These are phyloP conservation scores for Scomber scombrus DNA, from an alignment of 2,113 vertebrate species.

Conservation along the genomic window DNA sequence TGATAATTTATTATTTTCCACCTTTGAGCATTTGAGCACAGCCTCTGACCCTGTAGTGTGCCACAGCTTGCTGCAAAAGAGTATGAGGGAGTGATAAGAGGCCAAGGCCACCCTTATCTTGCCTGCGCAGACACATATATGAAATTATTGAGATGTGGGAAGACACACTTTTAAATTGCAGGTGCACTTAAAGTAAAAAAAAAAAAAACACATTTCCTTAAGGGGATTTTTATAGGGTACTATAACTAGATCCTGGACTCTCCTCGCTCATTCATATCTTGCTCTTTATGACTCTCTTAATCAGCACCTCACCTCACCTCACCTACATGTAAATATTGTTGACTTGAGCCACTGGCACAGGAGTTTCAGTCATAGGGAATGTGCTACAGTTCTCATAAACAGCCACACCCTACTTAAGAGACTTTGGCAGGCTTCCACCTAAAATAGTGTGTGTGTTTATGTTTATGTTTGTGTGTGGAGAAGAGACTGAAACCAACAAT, in stretches of 20 bases:
- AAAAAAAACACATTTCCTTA: background rate
- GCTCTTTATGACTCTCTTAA: background rate
- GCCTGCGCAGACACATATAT: background rate
- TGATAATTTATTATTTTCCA: no score
- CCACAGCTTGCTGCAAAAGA: background rate
- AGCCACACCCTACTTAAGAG: conserved; percentile 32
- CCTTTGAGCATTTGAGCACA: no score
- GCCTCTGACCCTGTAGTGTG: no score
- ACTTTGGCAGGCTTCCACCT: background rate
- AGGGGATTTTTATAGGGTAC: conserved; percentile 25
- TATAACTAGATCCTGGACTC: background rate
- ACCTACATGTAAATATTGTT: background rate
- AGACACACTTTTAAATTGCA: background rate
- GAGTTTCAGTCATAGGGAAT: background rate
- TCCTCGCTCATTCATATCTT: background rate
- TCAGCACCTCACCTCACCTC: background rate
- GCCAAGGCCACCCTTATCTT: background rate
- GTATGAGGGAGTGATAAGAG: background rate
- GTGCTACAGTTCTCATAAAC: background rate
- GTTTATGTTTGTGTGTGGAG: background rate
- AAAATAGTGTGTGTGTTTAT: background rate
- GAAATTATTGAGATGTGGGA: background rate
- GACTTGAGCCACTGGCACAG: background rate
- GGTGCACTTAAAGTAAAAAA: background rate
- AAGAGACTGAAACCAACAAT: background rate